These are phyloP conservation scores for Cardiocondyla obscurior DNA, from an alignment of 1,140 invertebrate genomes.

Conservation along the genomic window DNA sequence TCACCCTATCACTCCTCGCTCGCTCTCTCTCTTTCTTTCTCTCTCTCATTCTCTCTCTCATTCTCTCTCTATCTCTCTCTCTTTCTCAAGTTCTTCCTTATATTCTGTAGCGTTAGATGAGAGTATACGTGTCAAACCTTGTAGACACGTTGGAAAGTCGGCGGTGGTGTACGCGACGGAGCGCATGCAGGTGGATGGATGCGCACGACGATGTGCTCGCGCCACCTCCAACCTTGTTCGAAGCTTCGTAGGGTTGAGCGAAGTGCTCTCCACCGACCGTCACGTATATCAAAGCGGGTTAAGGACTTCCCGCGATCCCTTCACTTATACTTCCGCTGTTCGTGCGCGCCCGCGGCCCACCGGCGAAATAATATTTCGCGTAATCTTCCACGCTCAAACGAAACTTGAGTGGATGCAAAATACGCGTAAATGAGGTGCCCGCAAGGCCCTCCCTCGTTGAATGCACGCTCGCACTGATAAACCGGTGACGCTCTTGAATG, in stretches of 20 bases:
- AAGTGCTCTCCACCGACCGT: slow-evolving; percentile 58
- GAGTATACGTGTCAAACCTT: slow-evolving; percentile 23
- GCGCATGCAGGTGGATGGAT: slow-evolving; percentile 37
- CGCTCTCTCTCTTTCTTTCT: neutral
- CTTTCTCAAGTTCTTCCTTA: neutral
- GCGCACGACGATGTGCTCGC: neutral
- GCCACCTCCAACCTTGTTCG: neutral
- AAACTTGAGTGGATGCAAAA: slow-evolving; percentile 77
- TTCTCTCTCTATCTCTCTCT: neutral
- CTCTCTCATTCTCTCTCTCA: neutral
- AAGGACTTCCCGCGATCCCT: slow-evolving; percentile 28
- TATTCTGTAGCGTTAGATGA: neutral
- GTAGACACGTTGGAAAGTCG: slow-evolving; percentile 4
- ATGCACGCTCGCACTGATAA: slow-evolving; percentile 39
- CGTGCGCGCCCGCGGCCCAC: slow-evolving; percentile 39
- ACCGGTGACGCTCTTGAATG: neutral
- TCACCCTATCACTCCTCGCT: slow-evolving; percentile 6
- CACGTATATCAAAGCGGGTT: slow-evolving; percentile 69
- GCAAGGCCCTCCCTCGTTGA: slow-evolving; percentile 46
- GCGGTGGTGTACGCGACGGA: neutral
- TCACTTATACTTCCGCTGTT: slow-evolving; percentile 40
- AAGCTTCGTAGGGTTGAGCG: slow-evolving; percentile 42
- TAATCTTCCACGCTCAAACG: slow-evolving; percentile 76
- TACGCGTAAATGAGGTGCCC: slow-evolving; percentile 74
- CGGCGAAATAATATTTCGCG: slow-evolving; percentile 75